Conservation (phyloP, 2,888 invertebrate genomes). For the Stratiomys singularior region DNA sequence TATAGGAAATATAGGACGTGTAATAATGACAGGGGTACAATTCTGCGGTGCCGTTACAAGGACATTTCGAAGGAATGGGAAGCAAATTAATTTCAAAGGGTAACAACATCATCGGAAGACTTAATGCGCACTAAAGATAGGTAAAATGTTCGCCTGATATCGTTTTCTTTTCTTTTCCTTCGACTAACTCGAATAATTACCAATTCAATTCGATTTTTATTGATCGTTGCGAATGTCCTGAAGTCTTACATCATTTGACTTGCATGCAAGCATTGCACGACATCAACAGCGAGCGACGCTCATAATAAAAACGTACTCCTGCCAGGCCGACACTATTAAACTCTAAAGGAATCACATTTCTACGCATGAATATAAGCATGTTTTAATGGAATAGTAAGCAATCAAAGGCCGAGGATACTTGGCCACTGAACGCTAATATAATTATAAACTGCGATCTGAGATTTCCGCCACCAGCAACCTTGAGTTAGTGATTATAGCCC, state of each 20-base stretch:
- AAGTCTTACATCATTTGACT: not conserved
- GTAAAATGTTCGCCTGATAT: slow-evolving; percentile 20
- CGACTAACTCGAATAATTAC: slow-evolving; percentile 18
- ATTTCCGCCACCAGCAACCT: no score
- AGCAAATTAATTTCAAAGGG: slow-evolving; percentile 45
- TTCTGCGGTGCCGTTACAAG: slow-evolving; percentile 18
- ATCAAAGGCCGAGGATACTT: not conserved
- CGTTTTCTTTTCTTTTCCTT: slow-evolving; percentile 28
- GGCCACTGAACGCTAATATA: not conserved
- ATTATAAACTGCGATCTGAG: not conserved
- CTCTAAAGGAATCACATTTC: no score
- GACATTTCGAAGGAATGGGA: slow-evolving; percentile 20
- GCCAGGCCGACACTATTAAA: no score
- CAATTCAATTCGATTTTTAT: slow-evolving; percentile 29
- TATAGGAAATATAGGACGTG: slow-evolving; percentile 23
- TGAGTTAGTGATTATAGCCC: no score
- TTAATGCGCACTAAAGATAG: slow-evolving; percentile 42
- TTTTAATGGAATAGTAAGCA: no score
- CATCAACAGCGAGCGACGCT: not conserved
- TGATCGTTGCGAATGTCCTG: not conserved
- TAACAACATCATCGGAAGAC: slow-evolving; percentile 41
- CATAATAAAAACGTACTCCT: no score
- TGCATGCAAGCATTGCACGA: not conserved
- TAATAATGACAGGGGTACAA: slow-evolving; percentile 35
- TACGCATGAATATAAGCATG: no score